Percentiles rank a stretch among this genome's conserved stretches.
Evolutionary conservation across 2,888 invertebrate genomes (phyloP).

Genomic region (Parascotia fuliginaria): DNA sequence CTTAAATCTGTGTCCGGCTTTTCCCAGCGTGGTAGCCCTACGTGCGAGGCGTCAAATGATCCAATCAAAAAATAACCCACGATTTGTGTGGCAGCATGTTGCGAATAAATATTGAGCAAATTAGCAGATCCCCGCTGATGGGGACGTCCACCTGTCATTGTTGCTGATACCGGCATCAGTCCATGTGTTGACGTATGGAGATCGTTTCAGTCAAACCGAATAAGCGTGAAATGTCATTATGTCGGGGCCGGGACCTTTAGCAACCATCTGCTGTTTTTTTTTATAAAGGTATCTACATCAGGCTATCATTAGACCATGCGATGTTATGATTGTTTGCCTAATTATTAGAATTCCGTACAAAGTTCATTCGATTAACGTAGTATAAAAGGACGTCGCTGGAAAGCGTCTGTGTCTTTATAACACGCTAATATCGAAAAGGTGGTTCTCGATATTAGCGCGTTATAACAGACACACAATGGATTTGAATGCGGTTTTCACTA

Average conservation of each 20-base stretch:
- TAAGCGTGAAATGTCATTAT: slow-evolving; percentile 73
- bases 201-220: slow-evolving; percentile 41
- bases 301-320: slow-evolving; percentile 7
- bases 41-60: slow-evolving; percentile 61
- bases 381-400: no score
- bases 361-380: no score
- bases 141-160: slow-evolving; percentile 66
- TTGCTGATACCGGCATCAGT: slow-evolving; percentile 53
- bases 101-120: slow-evolving; percentile 83
- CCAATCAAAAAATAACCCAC: slow-evolving; percentile 63
- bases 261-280: slow-evolving; percentile 40
- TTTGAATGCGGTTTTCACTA: no score
- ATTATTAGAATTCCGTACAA: background rate
- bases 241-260: slow-evolving; percentile 30
- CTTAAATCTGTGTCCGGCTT: slow-evolving; percentile 29
- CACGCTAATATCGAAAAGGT: no score
- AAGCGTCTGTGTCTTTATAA: no score
- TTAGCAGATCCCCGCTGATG: slow-evolving; percentile 72
- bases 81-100: slow-evolving; percentile 76
- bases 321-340: background rate
- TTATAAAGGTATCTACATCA: no score
- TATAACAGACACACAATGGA: no score
- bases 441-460: no score
- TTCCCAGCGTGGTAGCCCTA: slow-evolving; percentile 62
- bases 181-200: slow-evolving; percentile 65